Percentiles rank a stretch among this genome's conserved stretches.
Evolutionary conservation across 23 tunicate genomes (phyloP).

Genomic region (Halocynthia aurantium): DNA sequence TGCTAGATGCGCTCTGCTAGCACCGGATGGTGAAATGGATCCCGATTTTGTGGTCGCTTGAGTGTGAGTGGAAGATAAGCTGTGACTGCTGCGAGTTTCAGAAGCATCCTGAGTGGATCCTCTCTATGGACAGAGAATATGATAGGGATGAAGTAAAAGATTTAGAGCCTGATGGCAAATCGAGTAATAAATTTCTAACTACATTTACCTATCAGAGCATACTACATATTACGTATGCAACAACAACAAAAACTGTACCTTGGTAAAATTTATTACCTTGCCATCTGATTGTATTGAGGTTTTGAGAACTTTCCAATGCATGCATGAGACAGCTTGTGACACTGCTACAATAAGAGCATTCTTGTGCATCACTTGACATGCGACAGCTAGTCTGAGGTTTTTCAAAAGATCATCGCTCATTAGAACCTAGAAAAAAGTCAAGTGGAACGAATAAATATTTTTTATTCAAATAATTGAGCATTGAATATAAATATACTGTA

Average conservation of each 20-base stretch:
- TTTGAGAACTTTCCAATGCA: conserved; percentile 61
- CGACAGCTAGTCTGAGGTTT: conserved; percentile 45
- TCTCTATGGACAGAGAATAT: background rate
- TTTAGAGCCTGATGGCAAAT: background rate
- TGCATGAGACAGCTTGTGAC: conserved; percentile 41
- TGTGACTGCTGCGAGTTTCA: conserved; percentile 56
- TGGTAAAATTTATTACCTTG: conserved; percentile 5
- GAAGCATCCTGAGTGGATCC: conserved; percentile 30
- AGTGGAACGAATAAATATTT: background rate
- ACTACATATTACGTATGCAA: too few relatives aligned
- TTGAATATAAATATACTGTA: too few relatives aligned
- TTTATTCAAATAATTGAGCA: too few relatives aligned
- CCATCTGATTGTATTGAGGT: conserved; percentile 11
- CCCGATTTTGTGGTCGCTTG: conserved; percentile 57
- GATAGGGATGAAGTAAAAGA: background rate
- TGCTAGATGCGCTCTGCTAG: conserved; percentile 19
- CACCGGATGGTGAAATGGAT: conserved; percentile 32
- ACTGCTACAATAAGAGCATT: conserved; percentile 58
- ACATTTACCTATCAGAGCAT: too few relatives aligned
- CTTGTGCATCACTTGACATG: conserved; percentile 78
- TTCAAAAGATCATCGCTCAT: conserved; percentile 12
- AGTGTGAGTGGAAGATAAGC: conserved; percentile 52
- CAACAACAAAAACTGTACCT: background rate
- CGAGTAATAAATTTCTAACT: too few relatives aligned
- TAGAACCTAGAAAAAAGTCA: conserved; percentile 19